A percentile compares a stretch with the other conserved stretches of the same genome.
phyloP scores from a whole-genome alignment of 2,888 invertebrate species.

The Agrotis clavis region DNA sequence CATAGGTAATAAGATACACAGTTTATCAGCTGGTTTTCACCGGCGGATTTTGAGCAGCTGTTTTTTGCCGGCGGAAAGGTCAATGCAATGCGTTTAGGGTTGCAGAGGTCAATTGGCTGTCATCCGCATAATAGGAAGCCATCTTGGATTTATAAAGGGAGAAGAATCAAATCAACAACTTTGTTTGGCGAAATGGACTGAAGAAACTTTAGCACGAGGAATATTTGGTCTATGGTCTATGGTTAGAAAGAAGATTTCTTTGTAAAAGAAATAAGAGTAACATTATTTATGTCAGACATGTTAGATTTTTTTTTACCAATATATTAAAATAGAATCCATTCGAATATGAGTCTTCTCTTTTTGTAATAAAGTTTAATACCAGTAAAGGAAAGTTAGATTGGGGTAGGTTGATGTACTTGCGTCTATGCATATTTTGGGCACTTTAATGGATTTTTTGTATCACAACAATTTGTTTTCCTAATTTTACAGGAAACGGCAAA shows the following conservation, averaged over 20 bases:
- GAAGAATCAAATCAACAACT: neutral
- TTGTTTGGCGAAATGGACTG: neutral
- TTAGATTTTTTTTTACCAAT: too few species aligned
- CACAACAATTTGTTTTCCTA: neutral
- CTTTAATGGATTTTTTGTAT: neutral
- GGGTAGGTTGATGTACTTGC: too few species aligned
- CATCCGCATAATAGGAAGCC: neutral
- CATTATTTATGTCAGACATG: too few species aligned
- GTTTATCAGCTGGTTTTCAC: slow-evolving; percentile 42
- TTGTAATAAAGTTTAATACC: too few species aligned
- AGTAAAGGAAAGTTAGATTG: too few species aligned
- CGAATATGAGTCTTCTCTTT: too few species aligned
- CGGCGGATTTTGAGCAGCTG: slow-evolving; percentile 35
- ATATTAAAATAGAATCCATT: too few species aligned
- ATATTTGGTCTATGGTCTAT: neutral
- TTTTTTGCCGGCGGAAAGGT: slow-evolving; percentile 45
- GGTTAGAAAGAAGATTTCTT: neutral
- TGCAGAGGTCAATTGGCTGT: slow-evolving; percentile 43
- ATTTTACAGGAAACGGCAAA: neutral
- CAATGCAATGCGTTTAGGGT: slow-evolving; percentile 15
- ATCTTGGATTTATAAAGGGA: slow-evolving; percentile 2
- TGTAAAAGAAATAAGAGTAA: too few species aligned
- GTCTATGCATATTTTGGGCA: too few species aligned
- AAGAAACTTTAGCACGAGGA: too few species aligned
- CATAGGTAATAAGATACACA: neutral